Evolutionary conservation across 2,797 vertebrate genomes (phyloP), one percentile per base, ranked within the genome.

Genomic region (Erpetoichthys calabaricus): DNA sequence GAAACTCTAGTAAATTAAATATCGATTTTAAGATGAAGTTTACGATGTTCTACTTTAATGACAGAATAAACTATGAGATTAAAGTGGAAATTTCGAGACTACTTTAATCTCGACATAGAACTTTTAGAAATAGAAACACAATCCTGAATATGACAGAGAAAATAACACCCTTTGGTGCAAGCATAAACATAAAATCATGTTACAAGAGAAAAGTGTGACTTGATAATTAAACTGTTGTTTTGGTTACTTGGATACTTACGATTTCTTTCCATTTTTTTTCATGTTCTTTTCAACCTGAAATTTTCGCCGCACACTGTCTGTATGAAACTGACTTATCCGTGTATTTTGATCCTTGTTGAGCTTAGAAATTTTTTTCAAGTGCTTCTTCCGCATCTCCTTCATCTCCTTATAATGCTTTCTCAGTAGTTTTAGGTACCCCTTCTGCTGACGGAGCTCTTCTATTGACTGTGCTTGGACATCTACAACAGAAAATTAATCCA

Each of bases 351-450:
- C 83, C 68, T 89, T 75, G 67, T 80, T 82, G 53, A 86, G 64
- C 25, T 80, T 68, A 51, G 76, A 81, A 0, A 90, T 84, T 75
- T 93, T 92, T 57, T 89, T 87, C 7, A 86, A 77, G 56, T 93
- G 87, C 60, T 92, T 92, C 72, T 86, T 88, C 2, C 58, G 73
- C 49, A 93, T 67, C 50, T 93, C 89, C 60, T 86, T 82, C 42
- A 91, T 63, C 5, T 95, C 91, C 49, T 89, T 87, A 53, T 68
- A 75, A n/a, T 93, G 91, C 45, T 87, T 91, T 70, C 84, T 87
- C 3, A 70, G 47, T 10, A 91, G 67, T 63, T 92, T 94, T 58
- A 72, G 7, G 5, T 86, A 86, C 44, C 58, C 49, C 65, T 91
- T 94, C 57, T 91, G 84, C 63, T 80, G 68, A 66, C 66, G 86